These are phyloP conservation scores for Ctenopoma multispine DNA, from an alignment of 2,797 vertebrate genomes.

Conservation along the genomic window DNA sequence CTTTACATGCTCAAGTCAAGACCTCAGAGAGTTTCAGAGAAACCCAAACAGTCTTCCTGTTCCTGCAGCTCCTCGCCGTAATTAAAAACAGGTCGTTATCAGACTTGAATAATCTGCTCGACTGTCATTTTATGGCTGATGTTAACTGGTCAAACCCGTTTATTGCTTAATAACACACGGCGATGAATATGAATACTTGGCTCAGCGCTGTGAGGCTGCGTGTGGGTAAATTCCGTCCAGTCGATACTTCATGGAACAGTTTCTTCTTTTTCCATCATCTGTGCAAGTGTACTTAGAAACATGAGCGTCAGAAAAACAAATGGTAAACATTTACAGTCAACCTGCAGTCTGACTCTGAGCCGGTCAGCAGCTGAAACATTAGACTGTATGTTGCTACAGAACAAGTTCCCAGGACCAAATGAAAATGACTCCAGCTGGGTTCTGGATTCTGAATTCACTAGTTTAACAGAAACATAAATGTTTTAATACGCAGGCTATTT, in stretches of 20 bases:
- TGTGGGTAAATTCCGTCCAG: constrained; percentile 2
- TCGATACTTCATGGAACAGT: not conserved
- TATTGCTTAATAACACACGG: constrained; percentile 19
- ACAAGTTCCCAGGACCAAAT: too few relatives aligned
- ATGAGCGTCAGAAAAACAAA: not conserved
- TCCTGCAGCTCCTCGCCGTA: not conserved
- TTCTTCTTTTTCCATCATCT: not conserved
- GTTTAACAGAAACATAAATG: too few relatives aligned
- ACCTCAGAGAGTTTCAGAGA: not conserved
- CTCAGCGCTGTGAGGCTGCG: not conserved
- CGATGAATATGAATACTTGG: not conserved
- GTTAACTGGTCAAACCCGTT: constrained; percentile 28
- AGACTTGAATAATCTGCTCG: not conserved
- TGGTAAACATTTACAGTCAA: constrained; percentile 24
- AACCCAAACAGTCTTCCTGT: not conserved
- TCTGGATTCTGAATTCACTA: too few relatives aligned
- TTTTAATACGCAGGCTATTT: too few relatives aligned
- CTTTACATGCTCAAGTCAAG: too few relatives aligned
- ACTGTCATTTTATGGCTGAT: constrained; percentile 7
- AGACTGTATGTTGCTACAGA: too few relatives aligned
- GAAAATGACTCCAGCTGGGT: too few relatives aligned
- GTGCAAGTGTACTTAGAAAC: not conserved
- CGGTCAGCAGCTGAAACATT: too few relatives aligned
- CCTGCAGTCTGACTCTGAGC: too few relatives aligned
- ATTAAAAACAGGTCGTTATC: constrained; percentile 21